Conservation (phyloP, 2,888 invertebrate species). For the Malacosoma neustria region DNA sequence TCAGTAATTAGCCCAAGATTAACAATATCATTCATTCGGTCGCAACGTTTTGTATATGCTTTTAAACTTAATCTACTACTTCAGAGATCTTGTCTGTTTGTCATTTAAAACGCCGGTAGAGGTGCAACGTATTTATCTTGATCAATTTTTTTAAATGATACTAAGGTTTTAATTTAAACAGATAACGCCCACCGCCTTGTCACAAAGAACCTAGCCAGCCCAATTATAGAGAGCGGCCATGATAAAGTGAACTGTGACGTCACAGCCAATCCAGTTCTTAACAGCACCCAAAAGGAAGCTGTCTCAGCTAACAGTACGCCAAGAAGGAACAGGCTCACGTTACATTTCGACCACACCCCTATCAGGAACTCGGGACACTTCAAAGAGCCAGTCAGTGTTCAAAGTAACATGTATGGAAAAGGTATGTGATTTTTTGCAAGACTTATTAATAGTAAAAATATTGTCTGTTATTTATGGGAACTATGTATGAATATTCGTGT, state of each 20-base stretch:
- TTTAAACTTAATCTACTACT: no score
- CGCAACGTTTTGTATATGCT: no score
- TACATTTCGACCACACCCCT: slow-evolving; percentile 83
- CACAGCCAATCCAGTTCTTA: slow-evolving; percentile 23
- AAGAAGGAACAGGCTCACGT: slow-evolving; percentile 78
- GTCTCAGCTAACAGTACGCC: slow-evolving; percentile 67
- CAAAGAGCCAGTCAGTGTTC: slow-evolving; percentile 78
- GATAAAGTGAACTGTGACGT: slow-evolving; percentile 50
- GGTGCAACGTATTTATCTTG: no score
- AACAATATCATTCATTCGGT: no score
- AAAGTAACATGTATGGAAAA: slow-evolving; percentile 48
- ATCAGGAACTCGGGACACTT: slow-evolving; percentile 82
- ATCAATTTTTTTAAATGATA: no score
- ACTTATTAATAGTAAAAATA: no score
- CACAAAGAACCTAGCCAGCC: slow-evolving; percentile 51
- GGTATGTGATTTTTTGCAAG: slow-evolving; percentile 32
- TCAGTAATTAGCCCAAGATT: no score
- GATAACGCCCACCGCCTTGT: slow-evolving; percentile 87
- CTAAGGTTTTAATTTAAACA: no score
- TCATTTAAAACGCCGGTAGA: no score
- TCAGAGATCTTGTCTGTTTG: no score
- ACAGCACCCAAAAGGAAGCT: slow-evolving; percentile 35
- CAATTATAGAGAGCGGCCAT: slow-evolving; percentile 47
- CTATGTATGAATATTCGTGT: no score
- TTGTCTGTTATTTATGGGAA: no score